phyloP scores from a whole-genome alignment of 2,113 vertebrate genomes.

The Nipponia nippon region DNA sequence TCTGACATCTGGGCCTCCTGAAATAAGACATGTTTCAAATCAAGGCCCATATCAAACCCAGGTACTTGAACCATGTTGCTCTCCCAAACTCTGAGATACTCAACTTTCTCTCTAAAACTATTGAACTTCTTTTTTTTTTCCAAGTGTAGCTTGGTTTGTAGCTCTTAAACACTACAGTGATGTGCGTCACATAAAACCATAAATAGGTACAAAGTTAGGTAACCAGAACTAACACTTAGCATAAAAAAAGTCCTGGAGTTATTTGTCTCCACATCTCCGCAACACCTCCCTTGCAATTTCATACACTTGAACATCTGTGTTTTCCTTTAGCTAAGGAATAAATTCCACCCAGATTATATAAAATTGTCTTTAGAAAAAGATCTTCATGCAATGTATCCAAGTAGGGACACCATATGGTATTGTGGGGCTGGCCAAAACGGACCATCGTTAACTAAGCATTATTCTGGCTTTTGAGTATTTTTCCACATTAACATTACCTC shows the following conservation, averaged over 20 bases:
- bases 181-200: constrained; percentile 14
- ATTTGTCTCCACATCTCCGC: constrained; percentile 66
- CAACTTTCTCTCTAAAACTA: background rate
- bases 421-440: background rate
- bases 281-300: constrained; percentile 67
- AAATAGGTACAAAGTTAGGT: constrained; percentile 59
- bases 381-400: background rate
- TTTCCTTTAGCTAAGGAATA: constrained; percentile 50
- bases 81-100: background rate
- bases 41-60: background rate
- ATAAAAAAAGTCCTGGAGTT: constrained; percentile 46
- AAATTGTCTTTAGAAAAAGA: constrained; percentile 50
- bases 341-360: constrained; percentile 59
- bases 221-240: constrained; percentile 52
- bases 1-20: background rate
- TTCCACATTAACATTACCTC: background rate
- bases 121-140: background rate
- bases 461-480: background rate
- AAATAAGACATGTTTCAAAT: background rate
- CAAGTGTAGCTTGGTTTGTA: background rate
- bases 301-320: constrained; percentile 63
- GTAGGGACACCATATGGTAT: constrained; percentile 14
- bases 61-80: background rate
- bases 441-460: background rate
- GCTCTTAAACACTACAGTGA: background rate